Conservation (phyloP, 2,888 invertebrate species). For the Platycheirus albimanus region DNA sequence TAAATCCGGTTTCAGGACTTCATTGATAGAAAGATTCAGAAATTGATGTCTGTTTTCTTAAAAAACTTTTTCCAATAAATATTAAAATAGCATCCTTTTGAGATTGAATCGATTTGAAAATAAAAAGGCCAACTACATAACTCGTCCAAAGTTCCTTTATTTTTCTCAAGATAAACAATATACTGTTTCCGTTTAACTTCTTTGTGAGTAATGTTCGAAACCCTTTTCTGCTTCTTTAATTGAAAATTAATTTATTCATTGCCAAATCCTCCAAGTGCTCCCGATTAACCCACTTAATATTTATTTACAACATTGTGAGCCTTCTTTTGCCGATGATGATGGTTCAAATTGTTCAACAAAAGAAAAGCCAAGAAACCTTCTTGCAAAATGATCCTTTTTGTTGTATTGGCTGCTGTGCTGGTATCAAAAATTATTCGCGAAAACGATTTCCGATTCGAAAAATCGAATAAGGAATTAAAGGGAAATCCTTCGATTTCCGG, state of each 20-base stretch:
- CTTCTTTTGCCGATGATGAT: constrained; percentile 8
- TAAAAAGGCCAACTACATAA: too few species aligned
- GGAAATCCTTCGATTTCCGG: constrained; percentile 59
- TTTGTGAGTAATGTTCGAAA: constrained; percentile 15
- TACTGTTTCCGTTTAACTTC: constrained; percentile 4
- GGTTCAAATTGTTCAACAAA: background rate
- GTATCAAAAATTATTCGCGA: constrained; percentile 47
- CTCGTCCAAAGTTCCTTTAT: too few species aligned
- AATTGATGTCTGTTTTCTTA: too few species aligned
- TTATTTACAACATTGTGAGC: constrained; percentile 51
- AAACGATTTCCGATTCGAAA: constrained; percentile 67
- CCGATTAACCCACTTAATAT: constrained; percentile 58
- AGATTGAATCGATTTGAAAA: too few species aligned
- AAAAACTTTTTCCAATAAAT: too few species aligned
- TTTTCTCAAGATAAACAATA: too few species aligned
- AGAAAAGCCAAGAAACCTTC: background rate
- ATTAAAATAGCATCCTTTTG: too few species aligned
- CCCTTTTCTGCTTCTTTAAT: constrained; percentile 48
- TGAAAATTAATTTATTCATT: constrained; percentile 71
- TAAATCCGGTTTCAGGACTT: too few species aligned
- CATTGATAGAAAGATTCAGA: too few species aligned
- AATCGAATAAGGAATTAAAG: constrained; percentile 50
- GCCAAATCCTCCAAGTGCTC: constrained; percentile 20
- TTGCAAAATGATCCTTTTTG: background rate
- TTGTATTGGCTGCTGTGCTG: too few species aligned